Evolutionary conservation across 1,140 invertebrate species (phyloP), one percentile per base, ranked within the genome.

Genomic region (Cyclina sinensis): DNA sequence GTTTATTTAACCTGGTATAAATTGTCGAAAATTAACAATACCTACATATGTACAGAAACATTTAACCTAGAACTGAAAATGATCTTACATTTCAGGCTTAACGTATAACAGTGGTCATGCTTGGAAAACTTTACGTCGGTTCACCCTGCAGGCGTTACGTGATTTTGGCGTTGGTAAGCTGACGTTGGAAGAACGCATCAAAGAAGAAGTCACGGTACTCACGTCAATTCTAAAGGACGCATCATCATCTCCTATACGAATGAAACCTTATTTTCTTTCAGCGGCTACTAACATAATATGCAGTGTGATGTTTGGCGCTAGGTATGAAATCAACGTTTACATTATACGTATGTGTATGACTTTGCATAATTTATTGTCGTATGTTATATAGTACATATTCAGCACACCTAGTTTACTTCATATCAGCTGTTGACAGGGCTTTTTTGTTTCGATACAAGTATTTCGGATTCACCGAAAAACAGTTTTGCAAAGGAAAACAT

Each of bases 141-240:
- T 99, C 96, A 96, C 99, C 18, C 98, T 99, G 92, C 97, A 98
- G 88, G 97, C 98, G 83, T 96, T 99, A 1, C 96, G 98, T 43
- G 97, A 97, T 91, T 98, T 99, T 90, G 99, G 99, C 16, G 98
- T 95, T 18, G 95, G 95, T 12, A 95, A 94, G 73, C 83, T 89
- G 62, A 91, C 91, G 9, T 48, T 93, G 39, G 93, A 94, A 57
- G 92, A 93, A 37, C 87, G 90, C 37, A 89, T 94, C 2, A 37
- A 73, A 43, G 93, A 94, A 14, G 93, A 94, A 48, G 89, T 91
- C 3, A 18, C 62, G 2, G 92, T 91, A 24, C 80, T 94, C 9
- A 54, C 86, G 32, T 88, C 90, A 12, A 86, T 90, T 9, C 39
- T 94, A 16, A 76, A 51, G 11, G 46, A 70, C 14, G 70, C 86